Evolutionary conservation across 1,140 invertebrate species (phyloP).

Genomic region (Bombus terrestris): DNA sequence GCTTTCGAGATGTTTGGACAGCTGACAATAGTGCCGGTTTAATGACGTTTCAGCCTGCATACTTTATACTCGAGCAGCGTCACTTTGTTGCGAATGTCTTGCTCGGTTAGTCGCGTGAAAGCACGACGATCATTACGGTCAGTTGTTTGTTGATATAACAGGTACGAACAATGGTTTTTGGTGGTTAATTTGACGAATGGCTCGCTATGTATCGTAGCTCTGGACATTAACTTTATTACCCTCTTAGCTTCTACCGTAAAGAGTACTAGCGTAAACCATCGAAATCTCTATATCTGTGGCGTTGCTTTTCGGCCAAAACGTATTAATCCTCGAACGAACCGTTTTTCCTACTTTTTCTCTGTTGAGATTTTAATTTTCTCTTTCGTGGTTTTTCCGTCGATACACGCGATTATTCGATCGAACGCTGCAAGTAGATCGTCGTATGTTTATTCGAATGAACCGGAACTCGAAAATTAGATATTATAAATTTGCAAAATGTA

Average conservation of each 20-base stretch:
- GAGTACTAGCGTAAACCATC: not conserved
- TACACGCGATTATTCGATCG: no score
- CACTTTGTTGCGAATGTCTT: no score
- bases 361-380: no score
- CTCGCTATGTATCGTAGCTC: not conserved
- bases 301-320: not conserved
- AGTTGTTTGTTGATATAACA: no score
- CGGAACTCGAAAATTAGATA: no score
- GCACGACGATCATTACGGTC: not conserved
- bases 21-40: slow-evolving; percentile 30
- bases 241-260: not conserved
- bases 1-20: slow-evolving; percentile 27
- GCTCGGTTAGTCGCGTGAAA: not conserved
- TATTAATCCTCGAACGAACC: not conserved
- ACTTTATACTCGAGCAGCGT: not conserved
- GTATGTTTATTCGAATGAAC: no score
- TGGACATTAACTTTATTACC: not conserved
- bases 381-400: no score
- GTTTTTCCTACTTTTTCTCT: not conserved
- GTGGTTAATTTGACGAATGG: not conserved
- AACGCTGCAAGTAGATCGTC: no score
- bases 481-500: no score
- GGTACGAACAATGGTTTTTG: not conserved
- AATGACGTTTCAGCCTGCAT: slow-evolving; percentile 6
- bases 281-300: not conserved